Evolutionary conservation across 1,140 invertebrate genomes (phyloP), one percentile per base, ranked within the genome.

Genomic region (Hesperophylax magnus): DNA sequence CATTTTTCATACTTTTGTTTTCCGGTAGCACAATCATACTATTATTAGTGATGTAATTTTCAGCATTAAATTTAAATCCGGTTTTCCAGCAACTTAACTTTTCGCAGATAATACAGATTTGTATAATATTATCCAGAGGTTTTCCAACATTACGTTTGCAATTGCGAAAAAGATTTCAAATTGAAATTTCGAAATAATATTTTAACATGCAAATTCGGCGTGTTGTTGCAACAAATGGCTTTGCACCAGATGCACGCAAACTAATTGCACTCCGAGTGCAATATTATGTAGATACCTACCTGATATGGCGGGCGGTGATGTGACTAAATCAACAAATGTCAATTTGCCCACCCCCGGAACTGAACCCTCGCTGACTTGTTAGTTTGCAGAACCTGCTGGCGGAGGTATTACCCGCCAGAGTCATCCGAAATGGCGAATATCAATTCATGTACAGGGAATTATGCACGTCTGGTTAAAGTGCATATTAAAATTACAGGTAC

Each of bases 251-350:
- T 67, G 63, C 63, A 34, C 63, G 22, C 9, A 14, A n/a, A n/a
- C 63, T 24, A 34, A 67, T 67, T 67, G 24, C 63, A 67, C 22
- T 24, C 17, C 7, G 63, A 67, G 63, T 67, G 63, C 63, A 67
- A 31, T 24, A 34, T 67, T 24, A 24, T 67, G 63, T 67, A 67
- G 31, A 31, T 67, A 24, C 17, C 56, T 67, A 24, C 17, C 56
- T 20, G 6, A 18, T 58, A 20, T 58, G 56, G 56, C 24, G 31
- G 63, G 24, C 22, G 63, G 17, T 67, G 63, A 58, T 58, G 56
- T 20, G 56, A 58, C 56, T 58, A 58, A 58, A 67, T 67, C 63
- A 67, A 67, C 63, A 67, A 67, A 67, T 34, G 63, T 67, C 63
- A 67, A 24, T 67, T 58, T 58, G 56, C 56, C 56, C 56, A 8